Evolutionary conservation across 2,113 vertebrate species (phyloP), one percentile per base, ranked within the genome.

Genomic region (Mormyrus lacerda): DNA sequence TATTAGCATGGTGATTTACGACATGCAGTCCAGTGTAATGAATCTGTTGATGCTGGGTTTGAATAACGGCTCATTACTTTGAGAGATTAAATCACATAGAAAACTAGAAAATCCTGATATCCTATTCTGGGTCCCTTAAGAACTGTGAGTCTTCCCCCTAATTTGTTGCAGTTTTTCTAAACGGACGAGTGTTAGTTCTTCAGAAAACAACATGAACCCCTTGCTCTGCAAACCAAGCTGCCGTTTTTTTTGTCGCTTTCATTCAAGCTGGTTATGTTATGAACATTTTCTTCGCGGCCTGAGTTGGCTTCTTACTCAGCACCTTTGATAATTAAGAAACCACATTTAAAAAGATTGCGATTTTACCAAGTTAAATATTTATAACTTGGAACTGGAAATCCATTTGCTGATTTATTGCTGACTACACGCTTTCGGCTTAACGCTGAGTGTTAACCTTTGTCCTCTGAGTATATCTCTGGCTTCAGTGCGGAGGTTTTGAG

Each of bases 301-400:
- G 39, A 17, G 1, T 39, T 42, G 73, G 9, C 19, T 19, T 39
- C 17, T 45, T 83, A 83, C 79, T 21, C 31, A 83, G 79, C 79
- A 83, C 19, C 42, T 83, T 45, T 24, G 73, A n/a, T 82, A 82
- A 82, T 82, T 82, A 44, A 44, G 27, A 82, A 44, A 21, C 35
- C 2, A 44, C 76, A 44, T 17, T 44, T 39, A 39, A 82, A 42
- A 39, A 82, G 15, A 17, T 44, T 82, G 27, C 15, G 47, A 87
- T 87, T 87, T 87, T 55, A 51, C 9, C 6, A 11, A 87, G 50
- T 87, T 35, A 53, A 87, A 55, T 55, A n/a, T 86, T 83, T 86
- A 31, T 47, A 53, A n/a, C 42, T 39, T 87, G 48, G 15, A 39
- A 55, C 13, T 6, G 47, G 48, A 86, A 51, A 86, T 86, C 50